Conservation (phyloP, 1,140 invertebrate species). For the Diachasma alloeum region DNA sequence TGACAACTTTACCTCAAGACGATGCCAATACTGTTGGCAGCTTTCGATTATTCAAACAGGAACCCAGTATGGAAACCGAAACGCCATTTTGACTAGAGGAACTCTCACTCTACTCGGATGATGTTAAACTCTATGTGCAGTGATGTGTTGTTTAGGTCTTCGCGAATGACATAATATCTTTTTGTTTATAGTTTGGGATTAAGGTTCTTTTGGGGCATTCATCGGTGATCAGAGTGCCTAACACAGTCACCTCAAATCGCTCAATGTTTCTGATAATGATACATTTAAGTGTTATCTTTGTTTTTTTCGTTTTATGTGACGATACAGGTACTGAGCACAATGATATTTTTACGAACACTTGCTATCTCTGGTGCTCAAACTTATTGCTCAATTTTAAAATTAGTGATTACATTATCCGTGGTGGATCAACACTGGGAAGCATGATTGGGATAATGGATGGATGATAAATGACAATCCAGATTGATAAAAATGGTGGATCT, state of each 20-base stretch:
- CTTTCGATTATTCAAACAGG: slow-evolving; percentile 59
- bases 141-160: not conserved
- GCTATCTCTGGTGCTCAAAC: slow-evolving; percentile 37
- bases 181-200: not conserved
- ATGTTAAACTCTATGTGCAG: not conserved
- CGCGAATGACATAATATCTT: not conserved
- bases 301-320: slow-evolving; percentile 2
- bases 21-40: slow-evolving; percentile 44
- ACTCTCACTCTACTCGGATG: slow-evolving; percentile 13
- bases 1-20: slow-evolving; percentile 49
- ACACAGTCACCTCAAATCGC: slow-evolving; percentile 1
- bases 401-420: slow-evolving; percentile 1
- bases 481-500: not conserved
- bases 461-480: not conserved
- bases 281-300: not conserved
- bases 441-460: not conserved
- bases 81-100: slow-evolving; percentile 57
- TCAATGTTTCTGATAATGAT: not conserved
- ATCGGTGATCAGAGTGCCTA: not conserved
- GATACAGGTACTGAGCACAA: not conserved
- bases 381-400: slow-evolving; percentile 42
- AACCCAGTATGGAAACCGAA: slow-evolving; percentile 56
- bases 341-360: not conserved
- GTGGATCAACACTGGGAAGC: not conserved
- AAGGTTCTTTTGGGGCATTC: not conserved